Percentiles rank a stretch among this genome's conserved stretches.
phyloP scores from a whole-genome alignment of 92 coral and sea anemone genomes.

The Meandrina meandrites region DNA sequence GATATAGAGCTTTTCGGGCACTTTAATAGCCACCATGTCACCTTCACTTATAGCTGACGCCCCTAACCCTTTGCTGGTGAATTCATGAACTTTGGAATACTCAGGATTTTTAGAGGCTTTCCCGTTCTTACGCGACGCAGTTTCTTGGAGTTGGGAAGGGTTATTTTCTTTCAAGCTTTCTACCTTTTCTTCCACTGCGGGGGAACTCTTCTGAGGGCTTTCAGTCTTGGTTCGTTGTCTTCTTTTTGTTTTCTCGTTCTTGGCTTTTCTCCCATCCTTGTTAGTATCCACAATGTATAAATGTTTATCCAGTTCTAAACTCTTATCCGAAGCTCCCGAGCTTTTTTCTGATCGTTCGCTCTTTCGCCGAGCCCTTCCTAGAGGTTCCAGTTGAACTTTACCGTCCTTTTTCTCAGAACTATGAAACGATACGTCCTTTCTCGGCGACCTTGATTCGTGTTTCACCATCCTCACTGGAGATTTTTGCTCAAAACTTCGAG shows the following conservation, averaged over 20 bases:
- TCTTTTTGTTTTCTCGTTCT: conserved; percentile 30
- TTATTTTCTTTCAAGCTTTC: background rate
- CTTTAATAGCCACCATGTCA: conserved; percentile 91
- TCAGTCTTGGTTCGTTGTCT: conserved; percentile 21
- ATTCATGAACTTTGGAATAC: background rate
- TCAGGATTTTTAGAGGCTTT: background rate
- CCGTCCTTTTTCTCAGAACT: conserved; percentile 8
- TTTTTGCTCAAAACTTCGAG: conserved; percentile 32
- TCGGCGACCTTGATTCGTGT: conserved; percentile 22
- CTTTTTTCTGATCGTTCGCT: conserved; percentile 17
- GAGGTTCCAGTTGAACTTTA: conserved; percentile 19
- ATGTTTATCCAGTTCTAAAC: conserved; percentile 6
- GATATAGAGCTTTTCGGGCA: conserved; percentile 86
- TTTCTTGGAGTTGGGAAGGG: background rate
- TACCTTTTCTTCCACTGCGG: background rate
- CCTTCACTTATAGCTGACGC: conserved; percentile 66
- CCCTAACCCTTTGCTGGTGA: conserved; percentile 6
- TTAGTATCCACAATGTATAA: conserved; percentile 36
- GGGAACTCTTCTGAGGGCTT: conserved; percentile 18
- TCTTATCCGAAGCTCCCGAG: conserved; percentile 33
- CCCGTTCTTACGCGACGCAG: background rate
- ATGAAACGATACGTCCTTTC: conserved; percentile 11
- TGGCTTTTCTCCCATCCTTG: conserved; percentile 2
- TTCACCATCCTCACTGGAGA: conserved; percentile 24
- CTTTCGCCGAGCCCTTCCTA: conserved; percentile 21